phyloP scores from a whole-genome alignment of 1,140 invertebrate species.

The Anthonomus grandis region DNA sequence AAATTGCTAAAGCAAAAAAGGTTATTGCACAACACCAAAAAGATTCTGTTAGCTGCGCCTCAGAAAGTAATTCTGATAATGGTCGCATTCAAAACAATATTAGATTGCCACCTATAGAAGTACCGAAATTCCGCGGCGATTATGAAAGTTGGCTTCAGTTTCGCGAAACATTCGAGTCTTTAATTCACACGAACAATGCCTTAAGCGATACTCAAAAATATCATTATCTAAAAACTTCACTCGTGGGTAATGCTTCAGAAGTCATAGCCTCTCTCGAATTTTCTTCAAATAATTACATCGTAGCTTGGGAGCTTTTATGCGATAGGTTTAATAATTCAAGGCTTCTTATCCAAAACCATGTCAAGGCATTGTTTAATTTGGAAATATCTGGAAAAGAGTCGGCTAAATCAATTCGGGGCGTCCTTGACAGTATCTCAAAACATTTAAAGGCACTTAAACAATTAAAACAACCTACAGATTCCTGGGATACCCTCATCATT shows the following conservation, averaged over 20 bases:
- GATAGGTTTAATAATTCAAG: constrained; percentile 38
- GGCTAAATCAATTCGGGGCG: not conserved
- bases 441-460: not conserved
- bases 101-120: not conserved
- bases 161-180: not conserved
- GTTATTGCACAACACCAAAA: too few species aligned
- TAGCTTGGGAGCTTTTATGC: constrained; percentile 37
- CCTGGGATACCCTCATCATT: too few species aligned
- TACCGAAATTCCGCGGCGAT: constrained; percentile 15
- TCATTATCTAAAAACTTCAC: constrained; percentile 31
- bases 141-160: not conserved
- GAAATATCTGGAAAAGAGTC: not conserved
- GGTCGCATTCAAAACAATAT: too few species aligned
- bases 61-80: too few species aligned
- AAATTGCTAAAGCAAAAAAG: not conserved
- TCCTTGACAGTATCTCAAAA: too few species aligned
- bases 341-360: constrained; percentile 23
- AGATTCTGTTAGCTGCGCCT: too few species aligned
- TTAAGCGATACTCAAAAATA: not conserved
- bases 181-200: not conserved
- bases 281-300: constrained; percentile 31
- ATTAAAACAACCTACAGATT: too few species aligned
- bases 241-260: constrained; percentile 34
- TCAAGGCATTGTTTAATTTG: constrained; percentile 10
- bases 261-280: constrained; percentile 36